Percentiles rank a stretch among this genome's conserved stretches.
Conservation (phyloP, 2,888 invertebrate genomes). For the Epistrophella euchroma region DNA sequence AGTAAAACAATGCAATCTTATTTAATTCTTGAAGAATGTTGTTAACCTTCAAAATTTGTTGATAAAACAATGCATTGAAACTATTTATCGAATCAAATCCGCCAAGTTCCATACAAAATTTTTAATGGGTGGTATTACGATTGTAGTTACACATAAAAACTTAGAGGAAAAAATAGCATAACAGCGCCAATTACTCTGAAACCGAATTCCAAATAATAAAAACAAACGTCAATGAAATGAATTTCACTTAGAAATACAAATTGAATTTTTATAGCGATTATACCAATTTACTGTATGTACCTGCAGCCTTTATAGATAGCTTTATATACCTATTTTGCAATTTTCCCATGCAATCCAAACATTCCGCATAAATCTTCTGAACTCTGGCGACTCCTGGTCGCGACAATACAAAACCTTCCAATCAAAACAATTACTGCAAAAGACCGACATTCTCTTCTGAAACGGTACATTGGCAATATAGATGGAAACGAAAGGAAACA, state of each 20-base stretch:
- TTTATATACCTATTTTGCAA: neutral
- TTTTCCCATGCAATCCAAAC: conserved; percentile 38
- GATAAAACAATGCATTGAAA: too few species aligned
- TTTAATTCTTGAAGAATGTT: too few species aligned
- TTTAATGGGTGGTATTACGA: too few species aligned
- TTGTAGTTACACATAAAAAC: too few species aligned
- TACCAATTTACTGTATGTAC: conserved; percentile 19
- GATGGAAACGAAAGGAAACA: neutral
- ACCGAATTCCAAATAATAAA: neutral
- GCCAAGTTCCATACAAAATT: too few species aligned
- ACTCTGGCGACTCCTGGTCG: conserved; percentile 71
- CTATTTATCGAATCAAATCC: too few species aligned
- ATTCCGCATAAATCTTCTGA: conserved; percentile 58
- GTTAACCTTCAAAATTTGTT: too few species aligned
- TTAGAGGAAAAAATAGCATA: too few species aligned
- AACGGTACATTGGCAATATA: conserved; percentile 17
- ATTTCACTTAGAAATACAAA: conserved; percentile 18
- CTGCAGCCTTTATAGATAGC: conserved; percentile 16
- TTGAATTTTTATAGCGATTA: conserved; percentile 18
- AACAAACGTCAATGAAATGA: neutral
- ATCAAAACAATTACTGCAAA: conserved; percentile 70
- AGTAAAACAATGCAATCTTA: too few species aligned
- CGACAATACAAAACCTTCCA: conserved; percentile 57
- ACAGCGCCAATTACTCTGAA: neutral
- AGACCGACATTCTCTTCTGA: conserved; percentile 50